Conservation (phyloP, 2,797 vertebrate genomes). For the Brotogeris chrysoptera region DNA sequence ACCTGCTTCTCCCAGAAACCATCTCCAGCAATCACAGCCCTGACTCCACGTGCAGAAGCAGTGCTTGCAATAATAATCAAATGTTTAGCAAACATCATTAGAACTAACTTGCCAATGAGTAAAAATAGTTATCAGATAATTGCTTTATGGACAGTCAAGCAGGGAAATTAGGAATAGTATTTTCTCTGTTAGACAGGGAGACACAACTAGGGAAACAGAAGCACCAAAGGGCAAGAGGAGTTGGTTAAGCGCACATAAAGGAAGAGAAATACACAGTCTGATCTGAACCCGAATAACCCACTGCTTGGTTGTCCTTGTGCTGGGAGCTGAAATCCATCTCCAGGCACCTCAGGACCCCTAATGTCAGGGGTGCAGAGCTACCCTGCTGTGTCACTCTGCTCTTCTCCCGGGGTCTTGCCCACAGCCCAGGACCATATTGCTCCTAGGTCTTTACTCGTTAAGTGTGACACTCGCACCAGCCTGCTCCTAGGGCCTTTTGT, state of each 20-base stretch:
- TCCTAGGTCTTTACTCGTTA: not conserved
- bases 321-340: not conserved
- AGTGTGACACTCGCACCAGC: fast-evolving
- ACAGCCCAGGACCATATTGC: not conserved
- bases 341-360: fast-evolving
- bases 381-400: fast-evolving
- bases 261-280: fast-evolving
- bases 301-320: fast-evolving
- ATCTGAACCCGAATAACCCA: not conserved
- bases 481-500: not conserved
- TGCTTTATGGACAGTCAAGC: not conserved
- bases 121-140: slow-evolving; percentile 18
- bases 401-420: not conserved
- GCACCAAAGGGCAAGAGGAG: not conserved
- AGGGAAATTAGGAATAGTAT: not conserved
- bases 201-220: not conserved
- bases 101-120: not conserved
- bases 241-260: not conserved
- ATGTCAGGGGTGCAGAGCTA: fast-evolving
- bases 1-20: not conserved
- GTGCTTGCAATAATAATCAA: not conserved
- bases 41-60: not conserved
- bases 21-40: not conserved
- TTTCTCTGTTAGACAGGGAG: not conserved
- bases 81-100: slow-evolving; percentile 33